A percentile compares a stretch with the other conserved stretches of the same genome.
phyloP scores from a whole-genome alignment of 1,140 invertebrate species.

The Leptoteleia sp. region DNA sequence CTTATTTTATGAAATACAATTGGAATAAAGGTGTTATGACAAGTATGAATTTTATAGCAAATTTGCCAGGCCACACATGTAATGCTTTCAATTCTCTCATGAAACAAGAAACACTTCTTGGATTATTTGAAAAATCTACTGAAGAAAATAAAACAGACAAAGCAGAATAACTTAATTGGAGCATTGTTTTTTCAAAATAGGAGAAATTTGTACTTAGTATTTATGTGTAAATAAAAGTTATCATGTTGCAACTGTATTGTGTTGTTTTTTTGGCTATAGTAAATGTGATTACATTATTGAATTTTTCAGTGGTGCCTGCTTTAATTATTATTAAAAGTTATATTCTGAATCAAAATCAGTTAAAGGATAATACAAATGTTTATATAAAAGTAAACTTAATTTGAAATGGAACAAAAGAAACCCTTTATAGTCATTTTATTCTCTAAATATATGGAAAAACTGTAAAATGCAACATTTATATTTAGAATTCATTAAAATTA shows the following conservation, averaged over 20 bases:
- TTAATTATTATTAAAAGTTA: no score
- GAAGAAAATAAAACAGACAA: not conserved
- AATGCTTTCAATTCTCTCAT: slow-evolving; percentile 49
- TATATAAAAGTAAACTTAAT: no score
- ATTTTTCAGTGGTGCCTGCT: no score
- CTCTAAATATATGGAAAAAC: no score
- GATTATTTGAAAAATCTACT: slow-evolving; percentile 18
- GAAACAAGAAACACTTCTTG: slow-evolving; percentile 32
- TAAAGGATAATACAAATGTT: no score
- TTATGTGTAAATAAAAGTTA: slow-evolving; percentile 18
- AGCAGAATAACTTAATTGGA: not conserved
- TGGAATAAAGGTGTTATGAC: slow-evolving; percentile 71
- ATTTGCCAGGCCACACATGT: slow-evolving; percentile 61
- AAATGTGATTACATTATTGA: no score
- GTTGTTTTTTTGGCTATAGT: no score
- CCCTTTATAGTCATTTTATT: no score
- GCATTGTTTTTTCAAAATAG: not conserved
- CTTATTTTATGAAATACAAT: slow-evolving; percentile 49
- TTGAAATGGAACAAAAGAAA: no score
- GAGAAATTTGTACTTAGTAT: slow-evolving; percentile 9
- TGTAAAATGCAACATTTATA: no score
- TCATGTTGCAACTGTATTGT: not conserved
- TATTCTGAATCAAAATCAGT: no score
- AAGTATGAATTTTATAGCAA: slow-evolving; percentile 62
- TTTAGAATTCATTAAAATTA: no score